Evolutionary conservation across 2,113 vertebrate genomes (phyloP), one percentile per base, ranked within the genome.

Genomic region (Halichoerus grypus): DNA sequence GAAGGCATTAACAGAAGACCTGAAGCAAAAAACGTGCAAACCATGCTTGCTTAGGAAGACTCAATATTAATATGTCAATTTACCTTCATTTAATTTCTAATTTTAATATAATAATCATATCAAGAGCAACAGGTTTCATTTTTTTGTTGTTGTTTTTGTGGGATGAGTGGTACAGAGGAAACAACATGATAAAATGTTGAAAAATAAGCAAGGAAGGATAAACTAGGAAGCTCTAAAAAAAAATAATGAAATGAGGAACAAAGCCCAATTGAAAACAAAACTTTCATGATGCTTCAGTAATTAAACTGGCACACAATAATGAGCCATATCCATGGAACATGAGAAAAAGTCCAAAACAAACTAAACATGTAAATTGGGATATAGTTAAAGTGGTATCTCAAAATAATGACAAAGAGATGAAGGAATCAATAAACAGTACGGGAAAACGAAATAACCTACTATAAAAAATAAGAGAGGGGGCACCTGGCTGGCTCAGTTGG

Each of bases 121-220:
- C 7, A 67, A 77, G 5, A 77, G 9, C 6, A n/a, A 67, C 1
- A 42, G 46, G 55, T 53, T 94, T 82, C 53, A 46, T 69, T 49
- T 8, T 19, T 69, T 80, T 36, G 31, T 65, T 71, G 13, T 42
- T 53, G 31, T 36, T 69, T 92, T 51, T 88, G 22, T 61, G 33
- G 22, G 42, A 39, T 61, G 6, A 49, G 14, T 89, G 13, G 24
- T 94, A 21, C 63, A 91, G 22, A 67, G 49, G 31, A 77, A 14
- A 77, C 18, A 59, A 80, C 24, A 86, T 7, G 15, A 85, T 80
- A 42, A 72, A 86, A 67, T 61, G 10, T 26, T 71, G 11, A 84
- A 72, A 96, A 96, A 51, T 85, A 86, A 77, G 72, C 19, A 86
- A 91, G 63, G 33, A 80, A 92, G 26, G 36, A 42, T 76, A 90